Conservation (phyloP, 2,113 vertebrate species). For the Zingel zingel region DNA sequence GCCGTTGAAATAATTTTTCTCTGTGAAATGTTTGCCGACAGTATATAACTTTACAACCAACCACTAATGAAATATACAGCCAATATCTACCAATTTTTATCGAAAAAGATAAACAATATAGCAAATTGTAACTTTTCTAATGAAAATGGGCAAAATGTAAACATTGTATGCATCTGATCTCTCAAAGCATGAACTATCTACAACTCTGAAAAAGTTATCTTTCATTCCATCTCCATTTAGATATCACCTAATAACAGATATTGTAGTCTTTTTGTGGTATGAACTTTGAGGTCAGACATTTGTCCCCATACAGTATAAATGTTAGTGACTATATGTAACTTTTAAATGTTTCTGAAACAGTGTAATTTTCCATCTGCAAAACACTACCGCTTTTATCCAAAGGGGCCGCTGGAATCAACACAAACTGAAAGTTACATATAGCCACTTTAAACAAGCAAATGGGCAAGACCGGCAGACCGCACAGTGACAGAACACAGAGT, state of each 20-base stretch:
- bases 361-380: no score
- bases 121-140: neutral
- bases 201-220: neutral
- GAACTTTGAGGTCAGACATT: neutral
- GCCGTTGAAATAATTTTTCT: no score
- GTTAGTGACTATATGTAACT: no score
- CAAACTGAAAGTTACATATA: no score
- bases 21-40: no score
- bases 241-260: neutral
- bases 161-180: neutral
- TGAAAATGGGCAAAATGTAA: neutral
- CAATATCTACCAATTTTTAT: neutral
- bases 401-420: no score
- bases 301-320: neutral
- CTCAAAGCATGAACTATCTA: neutral
- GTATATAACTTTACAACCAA: no score
- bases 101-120: neutral
- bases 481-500: neutral
- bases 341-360: no score
- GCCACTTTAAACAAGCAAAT: neutral
- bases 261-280: neutral
- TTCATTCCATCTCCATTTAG: no score
- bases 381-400: no score
- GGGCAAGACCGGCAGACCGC: constrained; percentile 13
- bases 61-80: no score